These are phyloP conservation scores for Rhynchophorus ferrugineus DNA, from an alignment of 1,140 invertebrate genomes.

Conservation along the genomic window DNA sequence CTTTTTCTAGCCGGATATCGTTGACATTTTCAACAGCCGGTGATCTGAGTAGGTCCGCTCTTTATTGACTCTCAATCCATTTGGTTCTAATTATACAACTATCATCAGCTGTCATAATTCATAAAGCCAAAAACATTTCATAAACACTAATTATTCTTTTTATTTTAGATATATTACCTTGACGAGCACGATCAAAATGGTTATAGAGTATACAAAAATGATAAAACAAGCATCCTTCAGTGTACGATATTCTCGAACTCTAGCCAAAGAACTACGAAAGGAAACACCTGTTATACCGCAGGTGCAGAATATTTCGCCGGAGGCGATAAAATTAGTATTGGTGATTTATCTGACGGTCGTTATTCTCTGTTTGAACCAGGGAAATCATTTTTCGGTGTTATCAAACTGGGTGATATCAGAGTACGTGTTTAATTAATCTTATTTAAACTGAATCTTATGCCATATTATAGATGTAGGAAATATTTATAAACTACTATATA, in stretches of 20 bases:
- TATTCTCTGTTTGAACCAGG: constrained; percentile 62
- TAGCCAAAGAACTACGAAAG: constrained; percentile 39
- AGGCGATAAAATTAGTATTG: constrained; percentile 56
- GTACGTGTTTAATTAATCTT: neutral
- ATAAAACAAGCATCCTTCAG: constrained; percentile 48
- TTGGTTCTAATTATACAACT: too few species aligned
- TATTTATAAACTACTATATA: too few species aligned
- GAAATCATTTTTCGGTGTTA: constrained; percentile 72
- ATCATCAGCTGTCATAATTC: too few species aligned
- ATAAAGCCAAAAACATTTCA: too few species aligned
- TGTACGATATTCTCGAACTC: constrained; percentile 50
- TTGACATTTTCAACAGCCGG: too few species aligned
- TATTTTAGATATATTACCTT: constrained; percentile 54
- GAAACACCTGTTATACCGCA: constrained; percentile 66
- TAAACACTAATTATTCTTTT: too few species aligned
- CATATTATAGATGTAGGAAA: too few species aligned
- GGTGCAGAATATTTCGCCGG: constrained; percentile 54
- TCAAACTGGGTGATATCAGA: constrained; percentile 57
- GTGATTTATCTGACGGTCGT: constrained; percentile 58
- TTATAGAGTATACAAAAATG: constrained; percentile 51
- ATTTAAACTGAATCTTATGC: too few species aligned
- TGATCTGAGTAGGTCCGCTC: too few species aligned
- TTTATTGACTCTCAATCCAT: too few species aligned
- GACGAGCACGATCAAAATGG: constrained; percentile 58
- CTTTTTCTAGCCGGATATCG: too few species aligned